Evolutionary conservation across 2,113 vertebrate species (phyloP).

Genomic region (Ailuropoda melanoleuca): DNA sequence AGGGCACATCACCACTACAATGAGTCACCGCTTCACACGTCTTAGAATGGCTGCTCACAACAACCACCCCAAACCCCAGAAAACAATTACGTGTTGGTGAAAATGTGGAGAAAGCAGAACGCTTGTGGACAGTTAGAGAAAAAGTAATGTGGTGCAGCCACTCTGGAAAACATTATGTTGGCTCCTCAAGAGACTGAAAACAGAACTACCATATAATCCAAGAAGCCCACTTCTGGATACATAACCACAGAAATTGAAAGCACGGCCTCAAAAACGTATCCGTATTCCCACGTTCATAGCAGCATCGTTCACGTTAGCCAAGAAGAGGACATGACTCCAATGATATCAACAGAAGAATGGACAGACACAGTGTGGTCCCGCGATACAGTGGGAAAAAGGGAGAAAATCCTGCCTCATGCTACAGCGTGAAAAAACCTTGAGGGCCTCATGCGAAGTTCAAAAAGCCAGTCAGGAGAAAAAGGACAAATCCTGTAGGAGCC

Average conservation of each 20-base stretch:
- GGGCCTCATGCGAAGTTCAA: fast-evolving
- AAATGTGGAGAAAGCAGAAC: neutral
- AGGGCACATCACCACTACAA: fast-evolving
- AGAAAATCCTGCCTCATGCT: fast-evolving
- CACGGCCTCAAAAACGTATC: fast-evolving
- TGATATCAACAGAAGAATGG: fast-evolving
- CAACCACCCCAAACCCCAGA: neutral
- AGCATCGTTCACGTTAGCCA: fast-evolving
- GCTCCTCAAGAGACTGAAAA: neutral
- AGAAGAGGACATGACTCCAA: fast-evolving
- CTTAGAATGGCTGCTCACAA: too few relatives aligned
- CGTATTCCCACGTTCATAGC: fast-evolving
- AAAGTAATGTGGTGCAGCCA: fast-evolving
- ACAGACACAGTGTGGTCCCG: neutral
- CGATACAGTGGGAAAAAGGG: fast-evolving
- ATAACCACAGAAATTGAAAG: fast-evolving
- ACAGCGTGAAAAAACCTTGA: fast-evolving
- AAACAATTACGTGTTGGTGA: neutral
- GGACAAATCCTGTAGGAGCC: fast-evolving
- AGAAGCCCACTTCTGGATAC: fast-evolving
- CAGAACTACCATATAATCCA: fast-evolving
- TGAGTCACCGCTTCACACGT: fast-evolving
- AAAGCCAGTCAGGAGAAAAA: neutral
- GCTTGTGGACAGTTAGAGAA: fast-evolving
- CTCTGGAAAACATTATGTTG: fast-evolving